These are phyloP conservation scores for Oreochromis niloticus DNA, from an alignment of 2,113 vertebrate genomes.

Conservation along the genomic window DNA sequence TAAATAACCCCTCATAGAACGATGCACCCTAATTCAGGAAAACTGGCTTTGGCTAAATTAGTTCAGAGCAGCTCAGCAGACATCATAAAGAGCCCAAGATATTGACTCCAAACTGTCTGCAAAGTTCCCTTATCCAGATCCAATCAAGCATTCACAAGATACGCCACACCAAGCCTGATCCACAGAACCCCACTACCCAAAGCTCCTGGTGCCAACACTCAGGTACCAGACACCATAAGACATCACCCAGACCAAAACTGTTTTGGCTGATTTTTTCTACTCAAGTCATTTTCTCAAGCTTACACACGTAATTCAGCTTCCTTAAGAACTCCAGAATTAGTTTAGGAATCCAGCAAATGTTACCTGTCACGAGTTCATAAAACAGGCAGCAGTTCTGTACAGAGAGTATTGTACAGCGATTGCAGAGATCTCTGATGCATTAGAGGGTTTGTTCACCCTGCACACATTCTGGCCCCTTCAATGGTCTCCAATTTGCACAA, in stretches of 20 bases:
- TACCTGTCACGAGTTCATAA: not conserved
- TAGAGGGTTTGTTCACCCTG: not conserved
- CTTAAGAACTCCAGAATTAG: not conserved
- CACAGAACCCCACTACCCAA: not conserved
- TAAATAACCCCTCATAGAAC: not conserved
- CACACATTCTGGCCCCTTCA: not conserved
- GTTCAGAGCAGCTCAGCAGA: not conserved
- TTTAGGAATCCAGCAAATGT: not conserved
- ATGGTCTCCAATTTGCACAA: not conserved
- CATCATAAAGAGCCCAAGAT: not conserved
- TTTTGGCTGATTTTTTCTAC: not conserved
- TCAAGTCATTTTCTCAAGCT: not conserved
- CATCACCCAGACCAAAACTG: not conserved
- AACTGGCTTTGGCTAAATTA: not conserved
- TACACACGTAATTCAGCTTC: not conserved
- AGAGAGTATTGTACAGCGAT: not conserved
- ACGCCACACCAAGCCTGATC: not conserved
- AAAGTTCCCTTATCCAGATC: not conserved
- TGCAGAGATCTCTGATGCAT: not conserved
- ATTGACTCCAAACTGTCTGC: not conserved
- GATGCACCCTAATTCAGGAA: not conserved
- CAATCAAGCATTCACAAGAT: not conserved
- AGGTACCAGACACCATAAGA: not conserved
- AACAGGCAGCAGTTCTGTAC: not conserved
- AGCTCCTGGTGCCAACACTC: not conserved